Conservation (phyloP, 2,113 vertebrate genomes). For the Nycticorax nycticorax region DNA sequence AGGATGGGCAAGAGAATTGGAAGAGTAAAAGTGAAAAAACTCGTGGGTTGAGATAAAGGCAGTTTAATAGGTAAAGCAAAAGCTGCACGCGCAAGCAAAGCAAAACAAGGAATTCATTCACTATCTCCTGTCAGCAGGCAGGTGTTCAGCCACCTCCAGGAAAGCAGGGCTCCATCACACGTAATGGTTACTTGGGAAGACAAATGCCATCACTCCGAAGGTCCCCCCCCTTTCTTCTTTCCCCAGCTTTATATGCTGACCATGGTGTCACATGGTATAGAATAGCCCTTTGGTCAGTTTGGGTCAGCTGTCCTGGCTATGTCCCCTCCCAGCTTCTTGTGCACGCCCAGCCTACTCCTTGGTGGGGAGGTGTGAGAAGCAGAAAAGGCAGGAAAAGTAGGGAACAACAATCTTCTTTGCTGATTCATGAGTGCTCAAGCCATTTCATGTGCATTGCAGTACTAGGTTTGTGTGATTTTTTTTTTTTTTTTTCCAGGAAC, state of each 20-base stretch:
- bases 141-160: too few relatives aligned
- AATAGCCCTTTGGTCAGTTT: too few relatives aligned
- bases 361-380: too few relatives aligned
- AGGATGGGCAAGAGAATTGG: not conserved
- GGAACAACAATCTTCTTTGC: not conserved
- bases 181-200: too few relatives aligned
- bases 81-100: accelerated
- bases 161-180: not conserved
- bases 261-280: too few relatives aligned
- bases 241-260: too few relatives aligned
- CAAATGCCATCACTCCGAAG: too few relatives aligned
- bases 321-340: too few relatives aligned
- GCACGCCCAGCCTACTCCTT: too few relatives aligned
- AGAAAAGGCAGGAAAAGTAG: not conserved
- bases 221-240: too few relatives aligned
- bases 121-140: not conserved
- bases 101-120: not conserved
- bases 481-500: not conserved
- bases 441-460: not conserved
- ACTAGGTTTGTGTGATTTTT: not conserved
- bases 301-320: too few relatives aligned
- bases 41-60: not conserved
- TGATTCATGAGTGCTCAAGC: not conserved
- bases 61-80: not conserved
- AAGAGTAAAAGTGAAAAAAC: not conserved